A percentile compares a stretch with the other conserved stretches of the same genome.
Evolutionary conservation across 2,888 invertebrate genomes (phyloP).

Genomic region (Brassicogethes aeneus): DNA sequence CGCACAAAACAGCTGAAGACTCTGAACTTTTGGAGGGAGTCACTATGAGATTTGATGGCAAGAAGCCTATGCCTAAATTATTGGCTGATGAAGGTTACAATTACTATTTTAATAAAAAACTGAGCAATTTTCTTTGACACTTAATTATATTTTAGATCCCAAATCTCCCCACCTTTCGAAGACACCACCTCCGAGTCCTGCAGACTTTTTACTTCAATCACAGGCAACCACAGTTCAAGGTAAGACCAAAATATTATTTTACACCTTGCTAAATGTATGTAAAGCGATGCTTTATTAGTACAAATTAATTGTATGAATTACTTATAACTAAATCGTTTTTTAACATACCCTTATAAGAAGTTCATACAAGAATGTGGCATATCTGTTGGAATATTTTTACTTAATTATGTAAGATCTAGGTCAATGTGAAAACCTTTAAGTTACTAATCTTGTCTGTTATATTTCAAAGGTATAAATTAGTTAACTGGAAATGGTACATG

Average conservation of each 20-base stretch:
- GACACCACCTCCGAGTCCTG: conserved; percentile 63
- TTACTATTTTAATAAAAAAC: too few species aligned
- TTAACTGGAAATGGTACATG: neutral
- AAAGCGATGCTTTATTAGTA: conserved; percentile 19
- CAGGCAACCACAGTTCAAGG: conserved; percentile 41
- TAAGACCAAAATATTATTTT: conserved; percentile 24
- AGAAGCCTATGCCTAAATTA: conserved; percentile 17
- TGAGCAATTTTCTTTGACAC: too few species aligned
- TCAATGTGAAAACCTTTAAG: conserved; percentile 26
- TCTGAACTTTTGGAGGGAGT: conserved; percentile 42
- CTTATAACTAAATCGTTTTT: neutral
- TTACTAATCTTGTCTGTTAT: conserved; percentile 5
- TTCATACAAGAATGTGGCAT: conserved; percentile 31
- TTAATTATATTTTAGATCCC: conserved; percentile 44
- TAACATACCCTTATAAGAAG: neutral
- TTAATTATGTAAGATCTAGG: conserved; percentile 10
- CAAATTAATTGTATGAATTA: neutral
- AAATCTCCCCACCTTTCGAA: conserved; percentile 54
- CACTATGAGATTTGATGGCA: conserved; percentile 36
- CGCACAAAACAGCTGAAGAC: conserved; percentile 40
- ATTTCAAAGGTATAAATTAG: neutral
- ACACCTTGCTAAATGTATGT: conserved; percentile 16
- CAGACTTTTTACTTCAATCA: conserved; percentile 48
- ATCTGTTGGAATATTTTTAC: conserved; percentile 16
- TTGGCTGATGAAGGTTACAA: conserved; percentile 29